Base-by-base conservation (phyloP, 2,113 vertebrate species). In the Cariama cristata region DNA sequence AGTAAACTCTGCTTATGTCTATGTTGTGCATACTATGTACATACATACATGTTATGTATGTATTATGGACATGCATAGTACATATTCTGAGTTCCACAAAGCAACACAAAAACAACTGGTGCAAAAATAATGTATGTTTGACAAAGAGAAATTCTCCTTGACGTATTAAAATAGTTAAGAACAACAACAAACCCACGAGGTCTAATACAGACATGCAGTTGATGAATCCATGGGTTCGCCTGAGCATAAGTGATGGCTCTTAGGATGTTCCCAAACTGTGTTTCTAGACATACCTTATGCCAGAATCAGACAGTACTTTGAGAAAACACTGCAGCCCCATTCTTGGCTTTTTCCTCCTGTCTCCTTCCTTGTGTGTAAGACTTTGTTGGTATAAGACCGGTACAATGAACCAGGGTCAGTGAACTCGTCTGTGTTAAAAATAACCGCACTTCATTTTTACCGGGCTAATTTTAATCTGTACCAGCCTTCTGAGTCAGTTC, bases 351-450 rank as follows among this genome's bases (percentile, higher is more conserved):
- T 14, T 4, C 23, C 27, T 17, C 14, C 7, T 2, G 4, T 8
- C 47, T 44, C 44, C 42, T 44, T 44, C 50, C 45, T 35, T 15
- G 12, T 12, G 6, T 7, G 2, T 2, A 59, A 86, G 50, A 58
- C 30, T 3, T 19, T 20, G 30, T 15, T 60, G 42, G 7, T 24
- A 0, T 27, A 27, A 75, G 30, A 55, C 4, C 45, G 12, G 2
- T 7, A 19, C 21, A 18, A 35, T 3, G 27, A 81, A 59, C 19
- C 4, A 11, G 14, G 8, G n/a, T 18, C n/a, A 79, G 52, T 19
- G 38, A 92, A 79, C 14, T 63, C 1, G 3, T 6, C 64, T 38
- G 32, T 12, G 8, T 58, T 67, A 27, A 74, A 84, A 59, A n/a
- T 21, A 73, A 73, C 32, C 27, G 6, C 60, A 32, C 5, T 32